Base-by-base conservation (phyloP, 23 tunicate species). In the Ciona savignyi region DNA sequence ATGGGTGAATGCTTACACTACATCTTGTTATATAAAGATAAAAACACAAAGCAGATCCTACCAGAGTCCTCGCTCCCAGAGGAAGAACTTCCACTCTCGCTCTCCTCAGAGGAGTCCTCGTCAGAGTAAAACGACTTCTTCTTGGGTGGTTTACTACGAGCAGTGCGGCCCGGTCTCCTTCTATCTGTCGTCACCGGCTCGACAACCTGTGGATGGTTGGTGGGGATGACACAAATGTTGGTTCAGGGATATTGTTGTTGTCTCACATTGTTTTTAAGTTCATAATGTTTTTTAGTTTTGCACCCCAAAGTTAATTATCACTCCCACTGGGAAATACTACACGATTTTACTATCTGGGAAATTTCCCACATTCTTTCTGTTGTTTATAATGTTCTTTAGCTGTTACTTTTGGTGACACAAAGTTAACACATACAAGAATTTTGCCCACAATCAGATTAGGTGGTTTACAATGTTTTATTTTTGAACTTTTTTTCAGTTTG, bases 121-220 rank as follows among this genome's bases (percentile, higher is more conserved):
- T 91, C 97, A 22, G 92, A 85, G 63, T 91, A 91, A 51, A 91
- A 84, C 11, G 97, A 91, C 34, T 91, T 76, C 75, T 78, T 80
- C 32, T 85, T 80, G 15, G 70, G n/a, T 3, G 79, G 60, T 48
- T 82, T 82, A 1, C 63, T 33, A n/a, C 33, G 56, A 42, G 56
- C 56, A 42, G 56, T 42, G 11, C 15, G 9, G 11, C 56, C 23
- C 29, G 29, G 11, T 22, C 70, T 81, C 28, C 42, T 81, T 11
- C 25, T 73, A 32, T 51, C 51, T 0, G 21, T 51, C 4, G 28
- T 33, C 4, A 70, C 28, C 27, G 78, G 11, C 29, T 65, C 67
- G 6, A 25, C 22, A 6, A n/a, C 22, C 67, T 63, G 26, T 63
- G 24, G 24, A n/a, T n/a, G n/a, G n/a, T n/a, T n/a, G n/a, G n/a